These are phyloP conservation scores for Philantomba maxwellii DNA, from an alignment of 2,113 vertebrate species.

Conservation along the genomic window DNA sequence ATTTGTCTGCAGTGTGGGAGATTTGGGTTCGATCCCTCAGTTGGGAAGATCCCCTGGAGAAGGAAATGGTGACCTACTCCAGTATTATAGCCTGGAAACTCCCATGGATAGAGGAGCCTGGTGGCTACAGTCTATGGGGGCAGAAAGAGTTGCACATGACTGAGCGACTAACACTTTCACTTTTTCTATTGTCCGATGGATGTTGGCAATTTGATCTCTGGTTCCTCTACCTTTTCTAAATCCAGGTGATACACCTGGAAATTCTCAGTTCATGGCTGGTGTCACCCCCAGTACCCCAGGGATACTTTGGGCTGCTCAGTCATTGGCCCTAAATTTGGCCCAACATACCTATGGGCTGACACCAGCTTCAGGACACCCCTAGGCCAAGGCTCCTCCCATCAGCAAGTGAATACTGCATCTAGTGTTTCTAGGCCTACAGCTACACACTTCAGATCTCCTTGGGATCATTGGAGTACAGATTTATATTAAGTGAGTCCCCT, in stretches of 20 bases:
- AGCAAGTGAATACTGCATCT: neutral
- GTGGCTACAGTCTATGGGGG: neutral
- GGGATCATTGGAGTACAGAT: neutral
- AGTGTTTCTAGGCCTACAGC: neutral
- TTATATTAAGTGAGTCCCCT: neutral
- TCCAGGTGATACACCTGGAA: neutral
- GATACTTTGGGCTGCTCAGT: neutral
- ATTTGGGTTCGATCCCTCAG: fast-evolving
- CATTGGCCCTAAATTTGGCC: neutral
- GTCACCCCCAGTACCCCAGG: neutral
- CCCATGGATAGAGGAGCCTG: neutral
- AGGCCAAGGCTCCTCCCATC: neutral
- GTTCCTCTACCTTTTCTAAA: neutral
- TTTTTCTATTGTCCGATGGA: neutral
- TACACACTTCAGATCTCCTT: neutral
- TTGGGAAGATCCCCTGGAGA: neutral
- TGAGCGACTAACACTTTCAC: neutral
- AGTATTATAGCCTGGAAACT: neutral
- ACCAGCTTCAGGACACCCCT: neutral
- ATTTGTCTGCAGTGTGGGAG: neutral
- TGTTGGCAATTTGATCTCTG: neutral
- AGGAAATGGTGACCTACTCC: neutral
- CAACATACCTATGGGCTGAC: neutral
- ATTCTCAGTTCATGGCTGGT: neutral
- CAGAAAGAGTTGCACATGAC: neutral